Conservation (phyloP, 2,797 vertebrate genomes). For the Lacerta viridis region DNA sequence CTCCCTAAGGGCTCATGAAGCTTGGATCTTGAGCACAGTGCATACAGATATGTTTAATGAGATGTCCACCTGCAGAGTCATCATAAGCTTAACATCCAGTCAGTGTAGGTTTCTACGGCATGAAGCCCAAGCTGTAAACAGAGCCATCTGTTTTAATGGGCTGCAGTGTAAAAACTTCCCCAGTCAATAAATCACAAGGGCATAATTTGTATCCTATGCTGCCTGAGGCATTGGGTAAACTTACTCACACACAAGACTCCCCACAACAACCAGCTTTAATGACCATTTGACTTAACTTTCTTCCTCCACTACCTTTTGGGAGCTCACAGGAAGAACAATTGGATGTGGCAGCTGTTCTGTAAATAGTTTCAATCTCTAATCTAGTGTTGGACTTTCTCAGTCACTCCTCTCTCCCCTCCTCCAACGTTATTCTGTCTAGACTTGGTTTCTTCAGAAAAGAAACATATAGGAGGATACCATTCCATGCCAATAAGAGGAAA, state of each 20-base stretch:
- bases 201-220: constrained; percentile 72
- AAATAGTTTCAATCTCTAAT: not conserved
- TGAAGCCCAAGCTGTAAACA: constrained; percentile 79
- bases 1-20: constrained; percentile 76
- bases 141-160: constrained; percentile 79
- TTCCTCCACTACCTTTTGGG: not conserved
- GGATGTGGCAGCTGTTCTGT: not conserved
- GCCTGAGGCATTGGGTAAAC: constrained; percentile 73
- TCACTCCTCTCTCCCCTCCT: not conserved
- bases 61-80: constrained; percentile 79
- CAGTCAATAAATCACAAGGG: constrained; percentile 79
- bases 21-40: constrained; percentile 75
- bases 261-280: constrained; percentile 49
- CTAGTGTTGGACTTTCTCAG: not conserved
- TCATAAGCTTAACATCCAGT: constrained; percentile 74
- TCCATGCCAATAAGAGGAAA: not conserved
- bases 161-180: constrained; percentile 79
- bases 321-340: constrained; percentile 20
- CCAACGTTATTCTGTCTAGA: not conserved
- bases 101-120: constrained; percentile 72
- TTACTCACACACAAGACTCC: constrained; percentile 63
- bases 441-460: not conserved
- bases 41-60: constrained; percentile 76
- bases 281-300: constrained; percentile 62
- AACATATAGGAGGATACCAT: not conserved